Evolutionary conservation across 2,888 invertebrate species (phyloP), one percentile per base, ranked within the genome.

Genomic region (Sesia apiformis): DNA sequence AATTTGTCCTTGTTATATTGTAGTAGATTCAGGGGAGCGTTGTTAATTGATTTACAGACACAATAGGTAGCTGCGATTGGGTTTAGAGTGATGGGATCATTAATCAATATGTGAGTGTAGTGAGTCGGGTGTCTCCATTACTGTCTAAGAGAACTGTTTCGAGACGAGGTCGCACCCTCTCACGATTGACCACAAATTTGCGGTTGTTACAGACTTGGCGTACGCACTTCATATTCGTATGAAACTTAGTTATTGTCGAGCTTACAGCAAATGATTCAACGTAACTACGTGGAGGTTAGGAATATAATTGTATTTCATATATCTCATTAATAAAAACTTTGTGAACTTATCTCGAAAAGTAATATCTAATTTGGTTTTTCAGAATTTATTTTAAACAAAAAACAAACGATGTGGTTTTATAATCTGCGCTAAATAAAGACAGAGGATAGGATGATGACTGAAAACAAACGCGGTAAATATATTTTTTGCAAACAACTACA

Each of bases 101-200:
- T 50, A 50, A 50, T 50, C 50, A 50, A 50, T 50, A 38, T 39
- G 39, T 39, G 50, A 38, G 39, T 50, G 5, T 41, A n/a, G 52
- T 52, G 23, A 52, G 52, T 52, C 52, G 42, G 53, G 41, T 50
- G 46, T 55, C 57, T 57, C 46, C 46, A 51, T 57, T 51, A 55
- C 57, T 55, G 50, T 46, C 46, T 46, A 46, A 46, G 46, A 46
- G 46, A 46, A 46, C 46, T 46, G 46, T 46, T 46, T 23, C 46
- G 46, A 46, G 8, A 46, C 46, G 5, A 23, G 46, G 46, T 46
- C 23, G 46, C 23, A 46, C 8, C 53, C 52, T 52, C 55, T 49
- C 54, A 53, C 49, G 53, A 55, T 56, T 52, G 54, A 55, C 52
- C 55, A 52, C 56, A 53, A 58, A 57, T 58, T 55, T 53, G 46